Conservation (phyloP, 1,140 invertebrate species). For the Cyclina sinensis region DNA sequence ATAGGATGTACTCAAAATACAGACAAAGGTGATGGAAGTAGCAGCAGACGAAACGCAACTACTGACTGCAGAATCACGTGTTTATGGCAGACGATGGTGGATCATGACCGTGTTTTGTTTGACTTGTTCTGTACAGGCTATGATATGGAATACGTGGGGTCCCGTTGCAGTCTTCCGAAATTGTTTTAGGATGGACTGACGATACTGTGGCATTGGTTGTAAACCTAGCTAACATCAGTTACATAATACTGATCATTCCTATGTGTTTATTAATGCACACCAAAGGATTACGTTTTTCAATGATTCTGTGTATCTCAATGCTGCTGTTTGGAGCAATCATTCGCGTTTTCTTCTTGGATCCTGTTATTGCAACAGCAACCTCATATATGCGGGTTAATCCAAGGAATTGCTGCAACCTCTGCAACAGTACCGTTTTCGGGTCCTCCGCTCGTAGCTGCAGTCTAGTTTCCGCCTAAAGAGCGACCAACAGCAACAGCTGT, state of each 20-base stretch:
- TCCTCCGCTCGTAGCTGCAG: constrained; percentile 79
- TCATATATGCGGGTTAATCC: constrained; percentile 71
- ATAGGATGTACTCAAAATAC: no score
- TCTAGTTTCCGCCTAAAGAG: constrained; percentile 83
- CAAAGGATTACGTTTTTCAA: constrained; percentile 69
- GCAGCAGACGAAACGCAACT: background rate
- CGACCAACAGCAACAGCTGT: constrained; percentile 82
- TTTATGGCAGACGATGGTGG: constrained; percentile 75
- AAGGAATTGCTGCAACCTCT: constrained; percentile 83
- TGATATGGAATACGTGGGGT: constrained; percentile 88
- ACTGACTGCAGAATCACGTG: constrained; percentile 24
- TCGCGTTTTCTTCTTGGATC: constrained; percentile 60
- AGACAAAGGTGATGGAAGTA: no score
- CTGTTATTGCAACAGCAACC: constrained; percentile 29
- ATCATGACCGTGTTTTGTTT: constrained; percentile 73
- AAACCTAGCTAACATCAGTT: constrained; percentile 87
- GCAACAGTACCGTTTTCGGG: constrained; percentile 80
- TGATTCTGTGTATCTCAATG: constrained; percentile 55
- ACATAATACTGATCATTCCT: constrained; percentile 86
- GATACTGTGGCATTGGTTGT: constrained; percentile 86
- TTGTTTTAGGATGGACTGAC: constrained; percentile 86
- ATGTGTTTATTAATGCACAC: constrained; percentile 85
- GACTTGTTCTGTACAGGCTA: constrained; percentile 56
- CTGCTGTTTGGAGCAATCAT: constrained; percentile 45
- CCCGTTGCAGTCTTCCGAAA: constrained; percentile 87